Conservation (phyloP, 1,140 invertebrate genomes). For the Euura lappo region DNA sequence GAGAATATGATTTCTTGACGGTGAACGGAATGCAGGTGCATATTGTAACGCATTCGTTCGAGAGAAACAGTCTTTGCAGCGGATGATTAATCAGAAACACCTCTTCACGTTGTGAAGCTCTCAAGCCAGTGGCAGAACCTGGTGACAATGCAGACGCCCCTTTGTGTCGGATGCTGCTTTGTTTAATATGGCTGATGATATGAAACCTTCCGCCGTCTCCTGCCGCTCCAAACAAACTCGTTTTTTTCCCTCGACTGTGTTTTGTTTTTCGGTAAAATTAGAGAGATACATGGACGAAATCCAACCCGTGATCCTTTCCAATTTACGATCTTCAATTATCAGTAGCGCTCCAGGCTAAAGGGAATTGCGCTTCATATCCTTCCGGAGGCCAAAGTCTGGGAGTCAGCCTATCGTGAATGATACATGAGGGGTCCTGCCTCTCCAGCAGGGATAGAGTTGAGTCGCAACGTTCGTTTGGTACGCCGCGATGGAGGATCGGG, state of each 20-base stretch:
- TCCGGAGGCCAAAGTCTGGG: not conserved
- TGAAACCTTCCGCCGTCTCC: slow-evolving; percentile 37
- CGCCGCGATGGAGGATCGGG: not conserved
- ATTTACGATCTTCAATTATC: too few relatives aligned
- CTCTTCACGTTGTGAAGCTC: slow-evolving; percentile 31
- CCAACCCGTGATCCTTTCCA: too few relatives aligned
- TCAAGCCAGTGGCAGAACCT: slow-evolving; percentile 28
- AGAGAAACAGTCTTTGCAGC: not conserved
- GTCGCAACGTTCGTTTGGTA: not conserved
- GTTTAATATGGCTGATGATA: slow-evolving; percentile 55
- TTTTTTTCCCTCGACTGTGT: too few relatives aligned
- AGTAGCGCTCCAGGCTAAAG: too few relatives aligned
- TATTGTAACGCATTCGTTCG: not conserved
- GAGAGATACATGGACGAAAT: too few relatives aligned
- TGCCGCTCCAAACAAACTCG: too few relatives aligned
- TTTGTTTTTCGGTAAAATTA: too few relatives aligned
- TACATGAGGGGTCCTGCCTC: not conserved
- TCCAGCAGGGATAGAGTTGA: not conserved
- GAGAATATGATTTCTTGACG: too few relatives aligned
- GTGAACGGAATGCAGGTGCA: too few relatives aligned
- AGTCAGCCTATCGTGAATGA: slow-evolving; percentile 5
- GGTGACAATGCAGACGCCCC: slow-evolving; percentile 40
- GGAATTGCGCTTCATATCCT: not conserved
- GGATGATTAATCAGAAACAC: slow-evolving; percentile 50
- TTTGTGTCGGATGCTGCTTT: slow-evolving; percentile 48